A percentile compares a stretch with the other conserved stretches of the same genome.
phyloP scores from a whole-genome alignment of 2,797 vertebrate species.

The Sciurus carolinensis region DNA sequence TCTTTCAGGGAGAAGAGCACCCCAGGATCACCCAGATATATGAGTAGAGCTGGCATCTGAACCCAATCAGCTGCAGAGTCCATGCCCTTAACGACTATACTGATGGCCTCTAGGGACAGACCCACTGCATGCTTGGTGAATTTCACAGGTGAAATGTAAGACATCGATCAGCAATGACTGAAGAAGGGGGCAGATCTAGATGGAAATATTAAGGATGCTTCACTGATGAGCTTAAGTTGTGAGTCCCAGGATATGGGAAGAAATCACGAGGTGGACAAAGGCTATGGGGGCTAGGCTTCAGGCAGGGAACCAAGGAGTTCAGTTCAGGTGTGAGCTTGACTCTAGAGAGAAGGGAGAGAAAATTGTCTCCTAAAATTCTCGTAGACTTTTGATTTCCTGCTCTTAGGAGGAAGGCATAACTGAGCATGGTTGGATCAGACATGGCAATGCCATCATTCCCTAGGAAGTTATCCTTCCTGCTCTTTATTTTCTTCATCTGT shows the following conservation, averaged over 20 bases:
- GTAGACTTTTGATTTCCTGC: not conserved
- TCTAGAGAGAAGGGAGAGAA: not conserved
- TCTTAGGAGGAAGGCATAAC: not conserved
- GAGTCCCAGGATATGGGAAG: not conserved
- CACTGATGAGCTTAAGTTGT: not conserved
- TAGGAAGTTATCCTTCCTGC: not conserved
- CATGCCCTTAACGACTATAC: not conserved
- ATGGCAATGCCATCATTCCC: not conserved
- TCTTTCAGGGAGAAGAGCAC: not conserved
- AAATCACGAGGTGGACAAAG: not conserved
- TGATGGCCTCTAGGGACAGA: not conserved
- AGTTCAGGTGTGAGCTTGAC: not conserved
- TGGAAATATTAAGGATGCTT: not conserved
- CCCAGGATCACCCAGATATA: not conserved
- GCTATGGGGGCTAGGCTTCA: not conserved
- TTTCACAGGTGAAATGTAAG: not conserved
- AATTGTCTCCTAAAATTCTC: not conserved
- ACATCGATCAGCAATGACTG: not conserved
- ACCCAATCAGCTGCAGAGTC: not conserved
- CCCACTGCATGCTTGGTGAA: fast-evolving
- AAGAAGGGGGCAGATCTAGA: not conserved
- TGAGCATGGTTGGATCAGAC: not conserved
- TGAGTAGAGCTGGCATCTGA: not conserved
- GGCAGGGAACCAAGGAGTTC: not conserved
- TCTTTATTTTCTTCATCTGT: not conserved